phyloP scores from a whole-genome alignment of 2,888 invertebrate species.

The Xestia c-nigrum region DNA sequence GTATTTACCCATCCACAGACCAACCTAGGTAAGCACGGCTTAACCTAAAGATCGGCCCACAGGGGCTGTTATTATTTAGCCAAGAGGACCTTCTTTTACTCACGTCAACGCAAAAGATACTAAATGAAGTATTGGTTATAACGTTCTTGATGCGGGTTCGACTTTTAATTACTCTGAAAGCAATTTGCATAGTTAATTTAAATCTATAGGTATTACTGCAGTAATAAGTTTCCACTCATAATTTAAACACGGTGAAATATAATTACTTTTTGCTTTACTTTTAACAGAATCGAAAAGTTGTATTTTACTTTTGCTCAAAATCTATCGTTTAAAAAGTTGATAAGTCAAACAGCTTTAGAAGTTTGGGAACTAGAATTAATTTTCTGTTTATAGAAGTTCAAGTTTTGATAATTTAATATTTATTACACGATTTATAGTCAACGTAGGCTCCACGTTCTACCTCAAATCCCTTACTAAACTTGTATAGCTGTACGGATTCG shows the following conservation, averaged over 20 bases:
- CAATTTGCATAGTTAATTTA: conserved; percentile 60
- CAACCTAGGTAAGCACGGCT: too few relatives aligned
- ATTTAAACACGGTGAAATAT: conserved; percentile 46
- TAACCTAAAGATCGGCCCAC: too few relatives aligned
- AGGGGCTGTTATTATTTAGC: too few relatives aligned
- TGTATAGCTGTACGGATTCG: too few relatives aligned
- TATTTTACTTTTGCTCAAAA: conserved; percentile 45
- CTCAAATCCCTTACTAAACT: too few relatives aligned
- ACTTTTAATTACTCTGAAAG: conserved; percentile 52
- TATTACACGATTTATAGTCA: not conserved
- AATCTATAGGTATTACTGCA: conserved; percentile 58
- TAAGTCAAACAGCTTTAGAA: conserved; percentile 37
- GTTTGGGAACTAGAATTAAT: conserved; percentile 31
- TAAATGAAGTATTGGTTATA: conserved; percentile 30
- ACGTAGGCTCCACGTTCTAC: not conserved
- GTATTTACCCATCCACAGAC: too few relatives aligned
- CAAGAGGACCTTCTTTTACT: too few relatives aligned
- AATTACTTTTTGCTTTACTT: conserved; percentile 41
- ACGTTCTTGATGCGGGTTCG: conserved; percentile 19
- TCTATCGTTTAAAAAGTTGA: conserved; percentile 35
- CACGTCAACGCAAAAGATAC: conserved; percentile 8
- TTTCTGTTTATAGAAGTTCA: conserved; percentile 18
- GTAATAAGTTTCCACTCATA: conserved; percentile 49
- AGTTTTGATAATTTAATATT: conserved; percentile 31
- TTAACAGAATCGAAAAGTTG: conserved; percentile 34